Evolutionary conservation across 1,140 invertebrate genomes (phyloP), one percentile per base, ranked within the genome.

Genomic region (Stratiolaelaps scimitus): DNA sequence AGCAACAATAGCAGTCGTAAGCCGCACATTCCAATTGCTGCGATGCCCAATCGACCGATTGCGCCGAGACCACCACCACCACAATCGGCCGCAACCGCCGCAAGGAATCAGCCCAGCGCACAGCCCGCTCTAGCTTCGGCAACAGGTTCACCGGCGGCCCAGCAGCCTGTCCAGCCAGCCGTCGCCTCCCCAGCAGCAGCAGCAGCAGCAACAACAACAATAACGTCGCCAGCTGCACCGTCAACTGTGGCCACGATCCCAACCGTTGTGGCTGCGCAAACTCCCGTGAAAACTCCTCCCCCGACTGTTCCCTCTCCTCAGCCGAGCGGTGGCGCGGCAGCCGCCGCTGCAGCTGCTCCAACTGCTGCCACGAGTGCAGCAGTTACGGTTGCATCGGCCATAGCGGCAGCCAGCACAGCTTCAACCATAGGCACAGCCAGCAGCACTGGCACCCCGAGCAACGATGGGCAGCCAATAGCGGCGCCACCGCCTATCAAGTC

Each of bases 11-110:
- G 4, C 17, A 60, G 34, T 60, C 26, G 53, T 29, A 60, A 60
- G 34, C 53, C 53, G 17, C 53, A 60, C 23, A 60, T 60, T 60
- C 53, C 53, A 23, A 60, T 60, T 26, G 53, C 53, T 17, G 53
- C 53, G 53, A 29, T 60, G 53, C 53, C 53, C 1, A 60, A 60
- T 34, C 15, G 53, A 6, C 53, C 53, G 15, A 60, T 60, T 23
- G 53, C 53, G 2, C 53, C 53, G 15, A 26, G 53, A 23, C 53
- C 53, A 17, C 26, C 53, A 17, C 26, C 53, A 26, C 23, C 26
- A 13, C 15, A n/a, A 17, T 60, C 53, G 2, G 23, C 2, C 15
- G 15, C 53, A 26, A 5, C 53, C 4, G 34, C 34, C 34, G 5
- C 34, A 6, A 40, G 10, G 34, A 40, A 10, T 10, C 34, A 40